A percentile compares a stretch with the other conserved stretches of the same genome.
Conservation (phyloP, 2,888 invertebrate species). For the Nematopogon swammerdamellus region DNA sequence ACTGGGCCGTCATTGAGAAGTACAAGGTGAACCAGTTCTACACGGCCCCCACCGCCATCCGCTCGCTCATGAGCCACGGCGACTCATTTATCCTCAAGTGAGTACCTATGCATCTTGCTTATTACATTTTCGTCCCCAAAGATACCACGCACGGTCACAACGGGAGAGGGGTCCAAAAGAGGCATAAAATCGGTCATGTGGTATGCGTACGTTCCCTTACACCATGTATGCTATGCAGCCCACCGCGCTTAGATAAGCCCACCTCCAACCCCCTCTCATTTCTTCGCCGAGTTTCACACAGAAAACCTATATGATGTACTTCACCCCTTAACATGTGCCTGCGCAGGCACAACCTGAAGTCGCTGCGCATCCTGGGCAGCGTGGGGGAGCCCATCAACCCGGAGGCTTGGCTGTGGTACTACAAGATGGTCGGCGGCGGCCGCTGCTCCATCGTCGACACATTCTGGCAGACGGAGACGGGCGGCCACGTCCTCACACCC, state of each 20-base stretch:
- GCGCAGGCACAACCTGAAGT: constrained; percentile 60
- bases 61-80: constrained; percentile 94
- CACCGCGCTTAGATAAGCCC: too few species aligned
- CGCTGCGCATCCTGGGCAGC: constrained; percentile 83
- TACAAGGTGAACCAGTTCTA: constrained; percentile 96
- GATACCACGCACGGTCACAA: too few species aligned
- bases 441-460: constrained; percentile 95
- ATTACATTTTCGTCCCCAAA: too few species aligned
- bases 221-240: too few species aligned
- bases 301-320: too few species aligned
- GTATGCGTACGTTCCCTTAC: too few species aligned
- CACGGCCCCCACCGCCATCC: constrained; percentile 96
- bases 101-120: constrained; percentile 15
- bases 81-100: constrained; percentile 78
- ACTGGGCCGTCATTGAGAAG: constrained; percentile 91
- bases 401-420: constrained; percentile 97
- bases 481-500: constrained; percentile 95
- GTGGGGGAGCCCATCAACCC: constrained; percentile 99
- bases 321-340: too few species aligned
- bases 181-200: too few species aligned
- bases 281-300: too few species aligned
- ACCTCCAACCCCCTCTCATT: too few species aligned
- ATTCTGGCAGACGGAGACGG: constrained; percentile 99
- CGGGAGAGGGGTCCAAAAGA: too few species aligned
- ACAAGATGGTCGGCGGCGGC: constrained; percentile 74